A percentile compares a stretch with the other conserved stretches of the same genome.
These are phyloP conservation scores for Menidia beryllina DNA, from an alignment of 2,113 vertebrate genomes.

Conservation along the genomic window DNA sequence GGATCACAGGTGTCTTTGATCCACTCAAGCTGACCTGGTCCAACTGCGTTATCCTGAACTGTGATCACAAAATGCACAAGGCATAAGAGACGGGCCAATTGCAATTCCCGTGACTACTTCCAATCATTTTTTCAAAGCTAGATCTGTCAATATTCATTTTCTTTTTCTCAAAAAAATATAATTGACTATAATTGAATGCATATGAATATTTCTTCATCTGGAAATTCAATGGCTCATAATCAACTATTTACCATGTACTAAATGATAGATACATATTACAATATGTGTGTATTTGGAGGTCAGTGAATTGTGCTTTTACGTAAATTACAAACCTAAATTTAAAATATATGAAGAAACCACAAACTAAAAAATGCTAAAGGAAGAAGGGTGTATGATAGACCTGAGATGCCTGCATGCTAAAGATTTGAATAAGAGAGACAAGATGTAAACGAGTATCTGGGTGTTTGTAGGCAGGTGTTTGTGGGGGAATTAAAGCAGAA, in stretches of 20 bases:
- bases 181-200: background rate
- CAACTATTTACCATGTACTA: background rate
- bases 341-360: background rate
- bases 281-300: too few species aligned
- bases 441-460: background rate
- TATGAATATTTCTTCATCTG: background rate
- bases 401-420: background rate
- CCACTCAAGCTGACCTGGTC: constrained; percentile 8
- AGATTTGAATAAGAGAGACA: background rate
- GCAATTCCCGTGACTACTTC: background rate
- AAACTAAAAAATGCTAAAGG: background rate
- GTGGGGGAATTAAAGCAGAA: constrained; percentile 35
- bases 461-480: constrained; percentile 22
- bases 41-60: background rate
- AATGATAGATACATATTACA: background rate
- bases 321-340: background rate
- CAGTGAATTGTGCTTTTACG: too few species aligned
- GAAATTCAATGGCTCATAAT: background rate
- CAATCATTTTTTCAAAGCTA: background rate
- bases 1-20: constrained; percentile 36
- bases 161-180: background rate
- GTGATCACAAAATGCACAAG: background rate
- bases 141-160: background rate
- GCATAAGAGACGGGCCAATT: background rate
- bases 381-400: too few species aligned